Evolutionary conservation across 1,140 invertebrate genomes (phyloP), one percentile per base, ranked within the genome.

Genomic region (Anadara kagoshimensis): DNA sequence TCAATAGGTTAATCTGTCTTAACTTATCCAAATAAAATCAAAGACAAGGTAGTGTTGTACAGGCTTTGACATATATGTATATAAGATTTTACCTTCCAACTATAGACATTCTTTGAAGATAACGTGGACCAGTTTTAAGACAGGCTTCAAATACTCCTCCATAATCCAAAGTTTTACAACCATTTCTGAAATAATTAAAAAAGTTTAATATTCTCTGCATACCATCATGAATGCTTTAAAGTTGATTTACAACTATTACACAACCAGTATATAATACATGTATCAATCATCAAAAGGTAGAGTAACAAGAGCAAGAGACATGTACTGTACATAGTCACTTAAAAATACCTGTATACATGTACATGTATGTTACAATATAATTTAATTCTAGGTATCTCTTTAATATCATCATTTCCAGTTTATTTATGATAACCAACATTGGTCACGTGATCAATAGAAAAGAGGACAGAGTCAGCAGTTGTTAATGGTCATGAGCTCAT

Each of bases 91-190:
- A 63, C 61, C 61, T 63, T 44, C 61, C 61, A 49, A 49, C n/a
- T 16, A 7, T 47, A 16, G 61, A 63, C 41, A 16, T 47, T 26
- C 45, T 22, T 29, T 26, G 11, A 24, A 63, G 14, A 18, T 24
- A 24, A 18, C 47, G 11, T 49, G 61, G 61, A 26, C 61, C 61
- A 26, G 61, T 63, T 63, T 63, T 26, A n/a, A 63, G 18, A 20
- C 43, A 43, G 10, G 45, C 43, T 49, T 63, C 61, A 22, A 63
- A 18, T 63, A 49, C 49, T 16, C 44, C 18, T 24, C 43, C 61
- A 63, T 63, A 63, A 63, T 63, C 61, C 49, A 63, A 49, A 14
- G 20, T 36, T 7, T 36, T 36, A 41, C 11, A 24, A 41, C n/a
- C 36, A 43, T 41, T 59, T 29, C 22, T 26, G 22, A 20, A 24